Conservation (phyloP, 2,888 invertebrate species). For the Drosophila paramelanica region DNA sequence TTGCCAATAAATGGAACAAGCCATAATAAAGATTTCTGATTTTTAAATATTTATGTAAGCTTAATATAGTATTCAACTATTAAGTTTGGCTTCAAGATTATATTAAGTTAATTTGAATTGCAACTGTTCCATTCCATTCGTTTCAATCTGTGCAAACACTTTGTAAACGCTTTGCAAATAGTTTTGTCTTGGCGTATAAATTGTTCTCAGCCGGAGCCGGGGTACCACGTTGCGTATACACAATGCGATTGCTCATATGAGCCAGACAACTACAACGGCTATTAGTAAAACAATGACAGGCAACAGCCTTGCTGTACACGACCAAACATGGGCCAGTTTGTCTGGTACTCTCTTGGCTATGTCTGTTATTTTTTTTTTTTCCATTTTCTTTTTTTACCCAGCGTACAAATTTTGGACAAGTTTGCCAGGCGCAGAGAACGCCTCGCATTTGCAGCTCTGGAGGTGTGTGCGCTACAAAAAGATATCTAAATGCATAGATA, state of each 20-base stretch:
- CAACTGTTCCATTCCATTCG: not conserved
- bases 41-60: too few relatives aligned
- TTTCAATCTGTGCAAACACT: not conserved
- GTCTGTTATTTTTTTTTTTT: slow-evolving; percentile 20
- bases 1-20: not conserved
- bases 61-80: too few relatives aligned
- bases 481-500: slow-evolving; percentile 25
- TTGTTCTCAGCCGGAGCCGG: not conserved
- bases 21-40: not conserved
- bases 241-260: slow-evolving; percentile 49
- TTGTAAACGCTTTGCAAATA: not conserved
- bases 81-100: not conserved
- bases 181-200: not conserved
- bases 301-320: slow-evolving; percentile 74
- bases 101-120: not conserved
- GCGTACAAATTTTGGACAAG: slow-evolving; percentile 76
- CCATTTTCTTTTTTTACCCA: slow-evolving; percentile 24
- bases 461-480: slow-evolving; percentile 45
- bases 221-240: slow-evolving; percentile 57
- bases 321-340: slow-evolving; percentile 73
- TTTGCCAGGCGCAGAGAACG: slow-evolving; percentile 58
- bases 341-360: slow-evolving; percentile 40
- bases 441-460: slow-evolving; percentile 48
- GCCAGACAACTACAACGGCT: slow-evolving; percentile 72
- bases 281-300: slow-evolving; percentile 77